Base-by-base conservation (phyloP, 2,888 invertebrate genomes). In the Geotrupes spiniger region DNA sequence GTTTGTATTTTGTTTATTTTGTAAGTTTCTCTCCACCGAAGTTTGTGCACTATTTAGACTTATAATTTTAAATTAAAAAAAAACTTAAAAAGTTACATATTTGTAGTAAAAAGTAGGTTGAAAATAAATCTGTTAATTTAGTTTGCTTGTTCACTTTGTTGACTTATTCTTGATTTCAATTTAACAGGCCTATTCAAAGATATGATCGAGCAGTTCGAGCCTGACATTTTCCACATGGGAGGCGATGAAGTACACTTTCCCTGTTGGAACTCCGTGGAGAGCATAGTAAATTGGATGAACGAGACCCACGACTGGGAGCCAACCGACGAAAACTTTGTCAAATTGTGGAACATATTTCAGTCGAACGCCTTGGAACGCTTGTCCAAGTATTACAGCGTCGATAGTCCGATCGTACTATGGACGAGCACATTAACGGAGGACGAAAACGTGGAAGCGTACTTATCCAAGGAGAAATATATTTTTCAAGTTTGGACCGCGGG, bases 191-290 rank as follows among this genome's bases (percentile, higher is more conserved):
- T 92, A 45, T 91, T 89, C 68, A 72, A 72, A 0, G 91, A 91
- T 59, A 87, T 91, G 85, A 73, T 86, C 11, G 78, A 80, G 0
- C 77, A 81, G 38, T 88, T 88, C 68, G 66, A 80, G 1, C 82
- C 87, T 0, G 89, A 89, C 64, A 76, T 90, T 1, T 91, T 91
- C 74, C 92, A 92, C 69, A 91, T 91, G 90, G 92, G 92, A 1
- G 92, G 91, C 0, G 91, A 92, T 64, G 91, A 92, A 69, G 89
- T 77, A 2, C 73, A 74, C 46, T 68, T 80, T 26, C 70, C 73
- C 2, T 92, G 92, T 68, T 92, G 92, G 92, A 88, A 87, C 63
- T 78, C 83, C 0, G 85, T 86, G 1, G 68, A 74, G 42, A 76
- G 76, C 41, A 86, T 92, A 44, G 81, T 77, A 46, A 72, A 79